Base-by-base conservation (phyloP, 1,140 invertebrate species). In the Meloidogyne chitwoodi region DNA sequence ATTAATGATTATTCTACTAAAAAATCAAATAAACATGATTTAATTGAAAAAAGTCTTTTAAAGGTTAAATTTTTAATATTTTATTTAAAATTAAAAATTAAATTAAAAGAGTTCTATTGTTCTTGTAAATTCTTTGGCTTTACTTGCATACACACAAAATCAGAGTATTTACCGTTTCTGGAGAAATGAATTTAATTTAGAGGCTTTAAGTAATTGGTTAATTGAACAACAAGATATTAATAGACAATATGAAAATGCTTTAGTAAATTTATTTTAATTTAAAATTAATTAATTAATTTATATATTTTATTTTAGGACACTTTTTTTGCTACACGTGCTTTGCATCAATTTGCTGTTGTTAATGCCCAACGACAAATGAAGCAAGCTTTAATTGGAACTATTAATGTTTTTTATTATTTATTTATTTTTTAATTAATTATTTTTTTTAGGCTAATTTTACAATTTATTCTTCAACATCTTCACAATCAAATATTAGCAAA, bases 191-290 rank as follows among this genome's bases (percentile, higher is more conserved):
- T 83, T 81, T 68, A 64, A 81, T 68, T 81, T 81, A 24, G 80
- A 81, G 8, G 63, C 63, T 11, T 22, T 81, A 24, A 70, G 64
- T 56, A 68, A 74, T 48, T 81, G 80, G 80, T 63, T 81, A 38
- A 65, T 80, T 19, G 80, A 83, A 63, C 80, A 81, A 62, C 80
- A 81, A 74, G 61, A 68, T 27, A 70, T 62, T 44, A 61, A 64
- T 44, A 26, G 78, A 31, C 81, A 81, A 61, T 81, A 74, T 64
- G 76, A 83, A 38, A 81, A 83, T 83, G 81, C 80, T 29, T 26
- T 81, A 29, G 79, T 80, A 38, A 56, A n/a, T 26, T 41, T n/a
- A n/a, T n/a, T n/a, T n/a, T n/a, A n/a, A 29, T 6, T 41, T 16
- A 14, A 16, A 14, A 48, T 26, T 27, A 8, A n/a, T 38, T 81